phyloP scores from a whole-genome alignment of 2,113 vertebrate genomes.

The Gnathonemus longibarbis region DNA sequence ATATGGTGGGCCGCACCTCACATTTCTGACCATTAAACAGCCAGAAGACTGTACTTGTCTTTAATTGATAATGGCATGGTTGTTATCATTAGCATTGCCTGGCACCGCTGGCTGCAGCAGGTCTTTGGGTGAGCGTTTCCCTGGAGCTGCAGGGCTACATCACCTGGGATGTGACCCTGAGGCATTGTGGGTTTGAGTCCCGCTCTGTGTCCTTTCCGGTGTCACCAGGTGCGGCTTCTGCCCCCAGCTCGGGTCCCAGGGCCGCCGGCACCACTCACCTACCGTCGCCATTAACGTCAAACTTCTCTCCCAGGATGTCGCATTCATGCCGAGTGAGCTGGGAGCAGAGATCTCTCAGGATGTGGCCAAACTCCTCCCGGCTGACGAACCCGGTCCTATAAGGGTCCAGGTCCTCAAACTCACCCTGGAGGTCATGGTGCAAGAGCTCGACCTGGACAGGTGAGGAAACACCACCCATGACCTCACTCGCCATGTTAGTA shows the following conservation, averaged over 20 bases:
- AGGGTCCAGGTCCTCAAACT: conserved; percentile 42
- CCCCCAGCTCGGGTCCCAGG: neutral
- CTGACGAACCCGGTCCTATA: conserved; percentile 38
- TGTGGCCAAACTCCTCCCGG: conserved; percentile 39
- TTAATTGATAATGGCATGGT: neutral
- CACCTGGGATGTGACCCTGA: neutral
- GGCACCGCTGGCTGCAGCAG: neutral
- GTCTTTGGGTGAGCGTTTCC: neutral
- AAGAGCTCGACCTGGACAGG: conserved; percentile 39
- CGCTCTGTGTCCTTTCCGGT: neutral
- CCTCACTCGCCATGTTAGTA: neutral
- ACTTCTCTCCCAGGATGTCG: conserved; percentile 33
- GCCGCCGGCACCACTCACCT: conserved; percentile 24
- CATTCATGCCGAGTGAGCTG: conserved; percentile 37
- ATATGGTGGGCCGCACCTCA: neutral
- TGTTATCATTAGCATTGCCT: neutral
- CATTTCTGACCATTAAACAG: neutral
- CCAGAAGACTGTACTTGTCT: neutral
- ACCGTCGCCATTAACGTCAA: conserved; percentile 34
- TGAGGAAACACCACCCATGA: neutral
- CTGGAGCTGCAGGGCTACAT: neutral
- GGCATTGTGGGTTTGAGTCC: neutral
- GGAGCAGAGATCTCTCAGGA: conserved; percentile 35
- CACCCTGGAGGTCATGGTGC: conserved; percentile 32
- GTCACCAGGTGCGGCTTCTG: neutral